Percentiles rank a stretch among this genome's conserved stretches.
phyloP scores from a whole-genome alignment of 2,113 vertebrate species.

The Potamarius usumacintae region DNA sequence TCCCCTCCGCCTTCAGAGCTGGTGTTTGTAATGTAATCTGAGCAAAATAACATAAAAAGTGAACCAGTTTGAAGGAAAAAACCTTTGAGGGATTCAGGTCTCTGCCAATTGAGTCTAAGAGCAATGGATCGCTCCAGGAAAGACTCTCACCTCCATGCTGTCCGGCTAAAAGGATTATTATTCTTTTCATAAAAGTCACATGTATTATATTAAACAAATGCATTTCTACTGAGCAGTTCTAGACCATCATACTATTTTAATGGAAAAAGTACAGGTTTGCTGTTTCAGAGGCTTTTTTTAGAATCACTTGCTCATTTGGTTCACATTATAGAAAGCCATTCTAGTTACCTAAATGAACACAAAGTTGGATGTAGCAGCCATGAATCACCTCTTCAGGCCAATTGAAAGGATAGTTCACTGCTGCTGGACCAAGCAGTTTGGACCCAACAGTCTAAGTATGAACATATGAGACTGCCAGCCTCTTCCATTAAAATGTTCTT shows the following conservation, averaged over 20 bases:
- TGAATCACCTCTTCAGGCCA: not conserved
- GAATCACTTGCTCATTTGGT: constrained; percentile 19
- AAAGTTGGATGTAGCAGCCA: not conserved
- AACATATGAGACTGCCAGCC: constrained; percentile 60
- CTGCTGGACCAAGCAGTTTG: constrained; percentile 53
- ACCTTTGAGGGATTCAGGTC: not conserved
- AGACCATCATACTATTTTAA: not conserved
- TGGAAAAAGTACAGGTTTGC: constrained; percentile 15
- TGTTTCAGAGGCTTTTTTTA: constrained; percentile 22
- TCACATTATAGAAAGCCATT: not conserved
- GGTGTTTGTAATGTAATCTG: constrained; percentile 42
- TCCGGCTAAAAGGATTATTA: not conserved
- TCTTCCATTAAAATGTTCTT: constrained; percentile 22
- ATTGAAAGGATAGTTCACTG: not conserved
- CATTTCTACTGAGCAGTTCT: constrained; percentile 6
- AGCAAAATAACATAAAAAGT: constrained; percentile 16
- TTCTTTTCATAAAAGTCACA: constrained; percentile 1
- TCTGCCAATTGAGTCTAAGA: not conserved
- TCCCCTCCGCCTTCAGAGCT: constrained; percentile 16
- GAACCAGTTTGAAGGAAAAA: not conserved
- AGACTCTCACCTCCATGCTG: not conserved
- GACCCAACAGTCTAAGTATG: constrained; percentile 61
- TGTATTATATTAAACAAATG: constrained; percentile 7
- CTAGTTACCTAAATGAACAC: not conserved
- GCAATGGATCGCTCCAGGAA: not conserved